These are phyloP conservation scores for Lasiurus cinereus DNA, from an alignment of 2,113 vertebrate genomes.

Conservation along the genomic window DNA sequence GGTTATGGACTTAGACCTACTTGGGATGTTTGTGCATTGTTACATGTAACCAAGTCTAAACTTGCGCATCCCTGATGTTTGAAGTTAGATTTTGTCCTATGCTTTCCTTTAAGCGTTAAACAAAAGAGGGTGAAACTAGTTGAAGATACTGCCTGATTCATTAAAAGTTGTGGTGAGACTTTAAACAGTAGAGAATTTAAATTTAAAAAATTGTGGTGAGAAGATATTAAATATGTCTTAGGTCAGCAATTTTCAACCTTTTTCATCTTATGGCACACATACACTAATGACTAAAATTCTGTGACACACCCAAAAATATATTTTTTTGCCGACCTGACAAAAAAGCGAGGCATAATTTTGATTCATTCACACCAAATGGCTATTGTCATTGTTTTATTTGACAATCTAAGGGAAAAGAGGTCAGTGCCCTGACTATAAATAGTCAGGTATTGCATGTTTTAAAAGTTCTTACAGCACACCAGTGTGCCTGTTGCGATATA, in stretches of 20 bases:
- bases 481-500: no score
- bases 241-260: not conserved
- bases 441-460: not conserved
- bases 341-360: not conserved
- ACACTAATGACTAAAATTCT: not conserved
- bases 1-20: not conserved
- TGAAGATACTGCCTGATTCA: constrained; percentile 4
- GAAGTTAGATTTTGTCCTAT: not conserved
- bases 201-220: not conserved
- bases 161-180: no score
- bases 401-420: not conserved
- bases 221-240: constrained; percentile 52
- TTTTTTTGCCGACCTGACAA: not conserved
- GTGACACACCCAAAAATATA: not conserved
- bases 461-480: not conserved
- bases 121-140: constrained; percentile 41
- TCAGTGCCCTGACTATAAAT: not conserved
- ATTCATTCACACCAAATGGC: not conserved
- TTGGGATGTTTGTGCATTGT: not conserved
- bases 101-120: constrained; percentile 46
- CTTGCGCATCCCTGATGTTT: not conserved
- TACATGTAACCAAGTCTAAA: not conserved
- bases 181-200: no score
- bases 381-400: not conserved
- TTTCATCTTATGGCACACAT: not conserved